phyloP scores from a whole-genome alignment of 2,888 invertebrate species.

The Drosophila anceps region DNA sequence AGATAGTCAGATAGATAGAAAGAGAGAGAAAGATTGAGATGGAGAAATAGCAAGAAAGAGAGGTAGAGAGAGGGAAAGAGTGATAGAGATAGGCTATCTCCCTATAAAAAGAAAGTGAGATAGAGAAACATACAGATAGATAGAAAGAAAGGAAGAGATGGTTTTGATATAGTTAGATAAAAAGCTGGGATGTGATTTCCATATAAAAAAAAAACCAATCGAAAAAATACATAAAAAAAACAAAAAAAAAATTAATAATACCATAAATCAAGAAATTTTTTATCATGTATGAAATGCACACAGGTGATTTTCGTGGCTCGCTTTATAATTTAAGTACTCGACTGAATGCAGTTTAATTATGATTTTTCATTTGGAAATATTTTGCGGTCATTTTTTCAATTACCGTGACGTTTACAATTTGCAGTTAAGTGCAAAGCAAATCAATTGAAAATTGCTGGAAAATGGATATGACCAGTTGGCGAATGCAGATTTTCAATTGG shows the following conservation, averaged over 20 bases:
- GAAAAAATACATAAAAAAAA: too few relatives aligned
- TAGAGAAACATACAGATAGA: too few relatives aligned
- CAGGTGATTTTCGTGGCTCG: background rate
- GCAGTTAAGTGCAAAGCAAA: conserved; percentile 19
- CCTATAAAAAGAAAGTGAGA: background rate
- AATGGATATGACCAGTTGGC: conserved; percentile 13
- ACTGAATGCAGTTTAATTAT: background rate
- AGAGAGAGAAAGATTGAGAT: background rate
- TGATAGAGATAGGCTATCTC: background rate
- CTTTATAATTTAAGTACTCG: background rate
- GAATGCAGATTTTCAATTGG: conserved; percentile 35
- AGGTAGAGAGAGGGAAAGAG: background rate
- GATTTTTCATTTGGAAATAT: background rate
- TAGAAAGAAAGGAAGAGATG: too few relatives aligned
- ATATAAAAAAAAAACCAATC: background rate
- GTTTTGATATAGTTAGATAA: too few relatives aligned
- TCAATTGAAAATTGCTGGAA: conserved; percentile 19
- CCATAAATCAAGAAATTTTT: too few relatives aligned
- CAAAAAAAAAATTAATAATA: too few relatives aligned
- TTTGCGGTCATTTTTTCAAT: background rate
- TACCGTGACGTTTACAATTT: background rate
- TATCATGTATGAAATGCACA: background rate
- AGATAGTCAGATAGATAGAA: too few relatives aligned
- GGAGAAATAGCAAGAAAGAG: background rate
- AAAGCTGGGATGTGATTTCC: background rate